phyloP scores from a whole-genome alignment of 1,140 invertebrate species.

The Bombus impatiens region DNA sequence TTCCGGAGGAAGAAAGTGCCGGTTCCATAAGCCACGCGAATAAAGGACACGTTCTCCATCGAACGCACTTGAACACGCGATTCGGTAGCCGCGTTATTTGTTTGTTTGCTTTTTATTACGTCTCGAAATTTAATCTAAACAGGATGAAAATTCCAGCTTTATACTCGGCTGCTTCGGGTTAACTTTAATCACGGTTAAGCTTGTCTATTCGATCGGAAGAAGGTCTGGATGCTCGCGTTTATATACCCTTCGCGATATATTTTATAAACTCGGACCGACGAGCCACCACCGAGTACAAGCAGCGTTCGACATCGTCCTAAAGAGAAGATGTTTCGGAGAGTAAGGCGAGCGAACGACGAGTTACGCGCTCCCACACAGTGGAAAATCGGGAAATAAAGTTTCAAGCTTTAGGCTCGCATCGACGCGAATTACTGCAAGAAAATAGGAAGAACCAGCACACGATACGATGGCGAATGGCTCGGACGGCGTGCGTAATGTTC shows the following conservation, averaged over 20 bases:
- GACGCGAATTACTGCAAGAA: no score
- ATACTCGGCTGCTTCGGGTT: background rate
- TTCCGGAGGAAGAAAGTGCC: background rate
- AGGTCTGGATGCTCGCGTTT: background rate
- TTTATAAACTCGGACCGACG: background rate
- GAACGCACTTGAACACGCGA: background rate
- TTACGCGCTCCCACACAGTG: no score
- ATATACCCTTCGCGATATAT: background rate
- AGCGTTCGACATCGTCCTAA: no score
- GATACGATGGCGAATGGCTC: no score
- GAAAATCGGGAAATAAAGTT: no score
- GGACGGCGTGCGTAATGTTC: no score
- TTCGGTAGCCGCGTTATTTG: background rate
- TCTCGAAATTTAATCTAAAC: slow-evolving; percentile 21
- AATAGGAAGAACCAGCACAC: no score
- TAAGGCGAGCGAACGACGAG: no score
- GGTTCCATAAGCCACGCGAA: background rate
- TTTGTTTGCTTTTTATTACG: slow-evolving; percentile 22
- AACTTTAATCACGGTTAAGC: background rate
- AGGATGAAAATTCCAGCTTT: background rate
- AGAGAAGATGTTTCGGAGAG: no score
- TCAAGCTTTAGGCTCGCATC: no score
- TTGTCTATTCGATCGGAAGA: background rate
- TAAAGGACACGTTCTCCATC: background rate
- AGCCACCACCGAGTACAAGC: background rate